phyloP scores from a whole-genome alignment of 2,888 invertebrate species.

The Steromphala cineraria region DNA sequence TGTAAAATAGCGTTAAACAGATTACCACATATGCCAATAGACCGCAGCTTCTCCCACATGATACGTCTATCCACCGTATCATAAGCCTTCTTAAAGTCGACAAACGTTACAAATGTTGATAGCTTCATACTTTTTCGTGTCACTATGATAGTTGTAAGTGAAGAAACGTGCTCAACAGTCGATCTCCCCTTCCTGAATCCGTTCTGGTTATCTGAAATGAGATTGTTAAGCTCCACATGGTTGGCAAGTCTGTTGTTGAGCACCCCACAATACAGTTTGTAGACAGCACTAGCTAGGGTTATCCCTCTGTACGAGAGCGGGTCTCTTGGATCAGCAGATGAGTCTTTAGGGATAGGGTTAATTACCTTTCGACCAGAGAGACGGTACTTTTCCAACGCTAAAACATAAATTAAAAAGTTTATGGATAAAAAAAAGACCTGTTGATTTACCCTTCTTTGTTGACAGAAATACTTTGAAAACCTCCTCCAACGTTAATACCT shows the following conservation, averaged over 20 bases:
- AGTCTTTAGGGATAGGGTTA: neutral
- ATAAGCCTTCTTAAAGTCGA: too few relatives aligned
- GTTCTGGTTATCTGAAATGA: neutral
- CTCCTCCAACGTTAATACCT: neutral
- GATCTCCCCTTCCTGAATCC: neutral
- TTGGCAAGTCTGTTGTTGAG: neutral
- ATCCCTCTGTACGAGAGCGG: too few relatives aligned
- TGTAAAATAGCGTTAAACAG: too few relatives aligned
- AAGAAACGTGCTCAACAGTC: too few relatives aligned
- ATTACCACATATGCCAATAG: too few relatives aligned
- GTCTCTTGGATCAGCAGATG: neutral
- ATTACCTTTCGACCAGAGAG: neutral
- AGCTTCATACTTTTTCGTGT: too few relatives aligned
- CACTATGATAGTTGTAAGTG: too few relatives aligned
- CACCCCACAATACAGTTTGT: neutral
- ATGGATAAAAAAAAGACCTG: neutral
- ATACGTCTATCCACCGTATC: too few relatives aligned
- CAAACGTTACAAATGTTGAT: too few relatives aligned
- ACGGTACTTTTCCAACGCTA: neutral
- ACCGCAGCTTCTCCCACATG: too few relatives aligned
- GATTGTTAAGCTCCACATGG: neutral
- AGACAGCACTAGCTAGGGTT: neutral
- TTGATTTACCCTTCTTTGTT: neutral
- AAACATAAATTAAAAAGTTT: neutral
- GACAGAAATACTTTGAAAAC: neutral